Base-by-base conservation (phyloP, 2,113 vertebrate species). In the Reinhardtius hippoglossoides region DNA sequence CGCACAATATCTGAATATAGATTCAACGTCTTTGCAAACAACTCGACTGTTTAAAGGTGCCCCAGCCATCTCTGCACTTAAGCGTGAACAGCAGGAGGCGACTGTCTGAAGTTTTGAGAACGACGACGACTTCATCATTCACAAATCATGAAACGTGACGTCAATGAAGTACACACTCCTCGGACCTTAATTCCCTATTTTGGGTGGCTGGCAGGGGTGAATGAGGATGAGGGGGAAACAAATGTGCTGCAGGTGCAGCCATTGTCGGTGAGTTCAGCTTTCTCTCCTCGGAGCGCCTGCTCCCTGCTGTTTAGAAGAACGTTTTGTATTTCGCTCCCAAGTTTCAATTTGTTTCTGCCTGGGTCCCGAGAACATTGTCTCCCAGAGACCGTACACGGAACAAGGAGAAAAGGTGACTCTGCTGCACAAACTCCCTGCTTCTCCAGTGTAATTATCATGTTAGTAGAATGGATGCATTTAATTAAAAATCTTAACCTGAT, bases 191-290 rank as follows among this genome's bases (percentile, higher is more conserved):
- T 85, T 87, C 82, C 82, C 82, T 80, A 74, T 80, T 82, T 83
- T 74, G 83, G 66, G 58, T 69, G 73, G 75, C 80, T 74, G 57
- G 75, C 82, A 70, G 79, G 79, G 46, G 16, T 50, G 46, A 5
- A 71, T 64, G 57, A 55, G 72, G 65, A 78, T 20, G 57, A 84
- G 70, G 61, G 64, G 63, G 18, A 77, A 78, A 87, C 74, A 81
- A 23, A 87, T 83, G 81, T 88, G 74, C 84, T 83, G 81, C 86
- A 84, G 87, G 82, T 86, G 83, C 73, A 80, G 79, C 65, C 61
- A 79, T 91, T 90, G 84, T 84, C 84, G 87, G 79, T 62, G 74
- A 82, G 66, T 89, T 87, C 84, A 82, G 87, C 58, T 61, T 84
- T 81, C 71, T 62, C 81, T 84, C 78, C 71, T 74, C 57, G 55